Evolutionary conservation across 2,797 vertebrate genomes (phyloP).

Genomic region (Microctenopoma steveboyesi): DNA sequence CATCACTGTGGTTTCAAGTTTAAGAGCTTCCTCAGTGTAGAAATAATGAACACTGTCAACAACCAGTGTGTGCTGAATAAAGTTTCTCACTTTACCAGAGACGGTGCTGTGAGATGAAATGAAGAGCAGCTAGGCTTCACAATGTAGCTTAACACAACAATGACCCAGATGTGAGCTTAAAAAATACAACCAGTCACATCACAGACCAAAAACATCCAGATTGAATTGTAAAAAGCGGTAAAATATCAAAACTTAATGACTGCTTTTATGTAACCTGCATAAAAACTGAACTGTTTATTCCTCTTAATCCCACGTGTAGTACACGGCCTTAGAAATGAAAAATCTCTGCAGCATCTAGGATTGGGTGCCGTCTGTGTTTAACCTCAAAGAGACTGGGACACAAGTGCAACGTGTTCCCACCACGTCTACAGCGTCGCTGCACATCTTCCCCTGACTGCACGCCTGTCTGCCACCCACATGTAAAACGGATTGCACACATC

Average conservation of each 20-base stretch:
- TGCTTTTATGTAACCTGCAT: neutral
- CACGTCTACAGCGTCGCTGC: neutral
- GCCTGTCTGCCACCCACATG: constrained; percentile 57
- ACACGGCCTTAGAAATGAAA: neutral
- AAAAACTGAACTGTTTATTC: neutral
- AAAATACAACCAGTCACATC: neutral
- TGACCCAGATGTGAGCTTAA: neutral
- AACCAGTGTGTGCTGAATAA: neutral
- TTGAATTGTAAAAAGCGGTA: neutral
- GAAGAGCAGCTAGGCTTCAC: constrained; percentile 17
- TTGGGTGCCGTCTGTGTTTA: neutral
- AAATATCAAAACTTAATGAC: neutral
- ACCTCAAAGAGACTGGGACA: constrained; percentile 11
- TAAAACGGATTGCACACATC: constrained; percentile 71
- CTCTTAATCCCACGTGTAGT: constrained; percentile 6
- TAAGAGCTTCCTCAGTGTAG: constrained; percentile 11
- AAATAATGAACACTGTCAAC: neutral
- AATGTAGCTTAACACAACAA: neutral
- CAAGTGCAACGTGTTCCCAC: neutral
- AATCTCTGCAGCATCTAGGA: neutral
- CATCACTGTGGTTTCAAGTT: constrained; percentile 17
- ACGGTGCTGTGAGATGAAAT: neutral
- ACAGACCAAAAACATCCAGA: neutral
- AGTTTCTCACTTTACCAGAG: constrained; percentile 2
- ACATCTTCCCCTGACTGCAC: constrained; percentile 22